phyloP scores from a whole-genome alignment of 2,113 vertebrate genomes.

The Piliocolobus tephrosceles region DNA sequence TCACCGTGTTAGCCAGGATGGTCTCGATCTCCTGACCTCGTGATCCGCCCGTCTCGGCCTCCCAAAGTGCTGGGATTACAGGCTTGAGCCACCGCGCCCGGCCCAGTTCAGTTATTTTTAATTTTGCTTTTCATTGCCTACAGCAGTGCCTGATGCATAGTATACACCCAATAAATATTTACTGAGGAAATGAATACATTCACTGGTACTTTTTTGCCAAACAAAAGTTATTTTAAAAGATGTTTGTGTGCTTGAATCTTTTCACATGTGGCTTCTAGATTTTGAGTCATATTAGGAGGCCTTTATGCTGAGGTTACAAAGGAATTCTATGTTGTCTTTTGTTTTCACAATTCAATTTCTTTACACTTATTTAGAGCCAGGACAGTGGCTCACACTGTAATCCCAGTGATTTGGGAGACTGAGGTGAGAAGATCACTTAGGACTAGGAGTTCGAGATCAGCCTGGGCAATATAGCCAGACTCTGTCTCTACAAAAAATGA shows the following conservation, averaged over 20 bases:
- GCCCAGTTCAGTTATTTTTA: background rate
- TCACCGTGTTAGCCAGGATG: too few relatives aligned
- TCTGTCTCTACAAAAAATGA: background rate
- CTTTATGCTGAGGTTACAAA: background rate
- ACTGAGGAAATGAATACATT: slow-evolving; percentile 6
- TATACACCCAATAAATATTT: background rate
- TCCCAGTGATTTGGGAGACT: background rate
- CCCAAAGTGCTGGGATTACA: too few relatives aligned
- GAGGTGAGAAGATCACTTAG: background rate
- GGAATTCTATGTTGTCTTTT: background rate
- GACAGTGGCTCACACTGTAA: background rate
- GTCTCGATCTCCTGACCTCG: too few relatives aligned
- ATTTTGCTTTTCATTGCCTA: background rate
- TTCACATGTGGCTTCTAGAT: background rate
- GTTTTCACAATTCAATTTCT: background rate
- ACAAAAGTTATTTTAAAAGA: background rate
- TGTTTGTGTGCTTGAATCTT: background rate
- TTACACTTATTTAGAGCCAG: background rate
- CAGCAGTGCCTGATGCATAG: background rate
- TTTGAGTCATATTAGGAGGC: background rate
- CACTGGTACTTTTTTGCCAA: background rate
- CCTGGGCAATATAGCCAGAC: background rate
- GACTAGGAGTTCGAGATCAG: background rate
- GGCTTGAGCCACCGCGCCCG: too few relatives aligned
- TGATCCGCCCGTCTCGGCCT: too few relatives aligned